Conservation (phyloP, 92 coral and sea anemone genomes). For the Siderastrea radians region DNA sequence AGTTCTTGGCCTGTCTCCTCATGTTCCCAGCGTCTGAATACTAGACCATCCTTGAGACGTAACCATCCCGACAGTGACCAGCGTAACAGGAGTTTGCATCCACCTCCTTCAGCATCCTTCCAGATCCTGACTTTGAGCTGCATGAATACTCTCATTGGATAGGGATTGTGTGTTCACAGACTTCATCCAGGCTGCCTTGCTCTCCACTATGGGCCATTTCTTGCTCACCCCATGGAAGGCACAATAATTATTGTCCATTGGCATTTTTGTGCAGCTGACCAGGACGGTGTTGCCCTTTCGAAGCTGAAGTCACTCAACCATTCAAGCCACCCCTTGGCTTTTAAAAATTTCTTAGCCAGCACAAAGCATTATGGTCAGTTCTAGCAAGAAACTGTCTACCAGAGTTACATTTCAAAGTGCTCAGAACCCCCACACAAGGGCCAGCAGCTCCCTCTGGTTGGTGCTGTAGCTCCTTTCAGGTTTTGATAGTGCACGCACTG, state of each 20-base stretch:
- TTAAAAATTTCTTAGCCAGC: conserved; percentile 34
- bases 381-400: conserved; percentile 26
- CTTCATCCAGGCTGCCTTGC: neutral
- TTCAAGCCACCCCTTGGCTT: conserved; percentile 44
- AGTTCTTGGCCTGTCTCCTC: conserved; percentile 26
- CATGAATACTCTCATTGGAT: conserved; percentile 14
- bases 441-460: conserved; percentile 38
- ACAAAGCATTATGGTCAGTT: conserved; percentile 46
- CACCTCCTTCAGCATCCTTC: conserved; percentile 30
- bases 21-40: conserved; percentile 57
- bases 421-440: conserved; percentile 32
- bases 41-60: conserved; percentile 28
- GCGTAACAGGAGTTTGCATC: conserved; percentile 24
- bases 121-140: conserved; percentile 22
- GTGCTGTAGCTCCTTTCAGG: conserved; percentile 41
- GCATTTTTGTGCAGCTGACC: conserved; percentile 34
- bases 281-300: conserved; percentile 18
- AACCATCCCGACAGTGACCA: conserved; percentile 57
- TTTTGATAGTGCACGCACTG: conserved; percentile 26
- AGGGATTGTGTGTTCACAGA: conserved; percentile 1
- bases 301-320: conserved; percentile 27
- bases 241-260: conserved; percentile 27
- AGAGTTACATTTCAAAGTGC: conserved; percentile 13
- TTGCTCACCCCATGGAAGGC: conserved; percentile 18
- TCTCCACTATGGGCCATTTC: neutral